Conservation (phyloP, 2,888 invertebrate genomes). For the Caradrina clavipalpis region DNA sequence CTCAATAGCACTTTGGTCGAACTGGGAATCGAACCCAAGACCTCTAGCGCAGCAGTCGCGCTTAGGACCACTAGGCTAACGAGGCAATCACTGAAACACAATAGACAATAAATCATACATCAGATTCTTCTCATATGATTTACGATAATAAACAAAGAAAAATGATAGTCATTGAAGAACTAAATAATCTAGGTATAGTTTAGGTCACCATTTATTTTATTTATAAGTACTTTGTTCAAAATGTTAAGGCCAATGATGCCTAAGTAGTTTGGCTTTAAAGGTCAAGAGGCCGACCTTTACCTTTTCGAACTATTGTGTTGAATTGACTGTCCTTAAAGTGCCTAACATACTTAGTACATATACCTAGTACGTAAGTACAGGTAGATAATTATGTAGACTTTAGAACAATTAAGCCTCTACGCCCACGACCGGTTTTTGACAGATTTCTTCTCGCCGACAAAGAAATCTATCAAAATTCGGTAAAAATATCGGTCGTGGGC, state of each 20-base stretch:
- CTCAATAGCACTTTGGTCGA: too few relatives aligned
- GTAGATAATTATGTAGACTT: too few relatives aligned
- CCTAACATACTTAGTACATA: background rate
- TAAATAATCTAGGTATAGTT: background rate
- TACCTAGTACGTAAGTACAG: background rate
- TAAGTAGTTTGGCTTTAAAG: constrained; percentile 21
- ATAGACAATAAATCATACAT: constrained; percentile 7
- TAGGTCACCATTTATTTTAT: constrained; percentile 25
- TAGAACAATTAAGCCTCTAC: too few relatives aligned
- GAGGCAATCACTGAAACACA: constrained; percentile 82
- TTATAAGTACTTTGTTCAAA: constrained; percentile 33
- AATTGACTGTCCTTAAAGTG: constrained; percentile 11
- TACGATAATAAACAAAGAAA: constrained; percentile 21
- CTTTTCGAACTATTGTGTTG: constrained; percentile 15
- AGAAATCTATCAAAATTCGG: too few relatives aligned
- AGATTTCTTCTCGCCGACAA: too few relatives aligned
- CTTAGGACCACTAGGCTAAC: too few relatives aligned
- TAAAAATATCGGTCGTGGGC: too few relatives aligned
- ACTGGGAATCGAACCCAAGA: too few relatives aligned
- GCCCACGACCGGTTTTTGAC: too few relatives aligned
- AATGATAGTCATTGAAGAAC: constrained; percentile 5
- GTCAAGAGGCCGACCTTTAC: constrained; percentile 12
- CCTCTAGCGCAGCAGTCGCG: too few relatives aligned
- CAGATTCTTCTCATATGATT: constrained; percentile 6
- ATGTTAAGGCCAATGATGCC: background rate